Evolutionary conservation across 2,888 invertebrate genomes (phyloP).

Genomic region (Cylloceria caligata): DNA sequence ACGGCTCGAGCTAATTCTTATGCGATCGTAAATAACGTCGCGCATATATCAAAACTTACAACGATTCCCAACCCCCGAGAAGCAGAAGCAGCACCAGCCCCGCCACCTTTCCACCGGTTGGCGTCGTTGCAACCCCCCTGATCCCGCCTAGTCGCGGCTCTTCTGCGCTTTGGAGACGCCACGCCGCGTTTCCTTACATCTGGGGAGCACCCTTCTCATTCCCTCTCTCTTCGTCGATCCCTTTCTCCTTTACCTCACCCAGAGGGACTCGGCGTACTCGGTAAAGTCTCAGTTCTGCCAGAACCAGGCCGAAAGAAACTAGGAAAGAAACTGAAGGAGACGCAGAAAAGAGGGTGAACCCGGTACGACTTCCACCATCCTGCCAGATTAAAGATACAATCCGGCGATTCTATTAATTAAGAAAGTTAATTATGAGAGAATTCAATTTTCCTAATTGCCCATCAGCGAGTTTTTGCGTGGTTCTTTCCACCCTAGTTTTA

Average conservation of each 20-base stretch:
- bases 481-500: constrained; percentile 58
- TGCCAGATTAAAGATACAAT: constrained; percentile 80
- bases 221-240: constrained; percentile 35
- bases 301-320: constrained; percentile 53
- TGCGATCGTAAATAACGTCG: constrained; percentile 83
- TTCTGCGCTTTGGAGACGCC: constrained; percentile 48
- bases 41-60: constrained; percentile 83
- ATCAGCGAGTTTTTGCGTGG: constrained; percentile 72
- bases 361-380: constrained; percentile 72
- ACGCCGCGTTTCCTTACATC: constrained; percentile 12
- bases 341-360: constrained; percentile 30
- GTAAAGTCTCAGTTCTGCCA: constrained; percentile 55
- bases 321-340: constrained; percentile 10
- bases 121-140: constrained; percentile 47
- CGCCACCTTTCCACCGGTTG: constrained; percentile 57
- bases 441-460: constrained; percentile 81
- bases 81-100: constrained; percentile 61
- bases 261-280: constrained; percentile 39
- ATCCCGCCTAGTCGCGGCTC: constrained; percentile 43
- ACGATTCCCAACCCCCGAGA: constrained; percentile 72
- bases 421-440: constrained; percentile 79
- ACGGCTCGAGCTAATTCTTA: constrained; percentile 81
- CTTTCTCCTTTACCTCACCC: constrained; percentile 16
- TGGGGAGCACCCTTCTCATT: not conserved
- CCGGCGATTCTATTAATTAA: constrained; percentile 80